Base-by-base conservation (phyloP, 2,113 vertebrate genomes). In the Myrmecobius fasciatus region DNA sequence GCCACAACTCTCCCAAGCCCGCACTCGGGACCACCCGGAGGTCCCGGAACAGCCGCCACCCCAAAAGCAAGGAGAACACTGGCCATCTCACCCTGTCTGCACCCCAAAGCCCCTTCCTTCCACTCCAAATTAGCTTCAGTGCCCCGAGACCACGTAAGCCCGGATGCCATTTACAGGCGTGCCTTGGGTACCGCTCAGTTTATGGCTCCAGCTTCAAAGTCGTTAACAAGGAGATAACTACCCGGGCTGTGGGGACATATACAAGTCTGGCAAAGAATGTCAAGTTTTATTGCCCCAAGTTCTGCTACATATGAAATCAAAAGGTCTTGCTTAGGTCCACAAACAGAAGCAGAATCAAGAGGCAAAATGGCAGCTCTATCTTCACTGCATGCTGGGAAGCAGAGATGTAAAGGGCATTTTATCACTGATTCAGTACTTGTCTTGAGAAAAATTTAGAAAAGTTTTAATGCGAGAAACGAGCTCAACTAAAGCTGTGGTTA, bases 241-340 rank as follows among this genome's bases (percentile, higher is more conserved):
- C 54, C 67, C 4, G 75, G 94, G 91, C 97, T 95, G 95, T 7
- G 96, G 97, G 97, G 97, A 97, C 90, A 93, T 90, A 94, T 93
- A 94, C 91, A 54, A 95, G 91, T 89, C 95, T 93, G 91, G 91
- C 75, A 94, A 97, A 96, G 95, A 98, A 97, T 97, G 97, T 96
- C 97, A 98, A 93, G 67, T 97, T 98, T 98, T 96, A 97, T 94
- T 91, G 49, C 93, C 91, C 92, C 53, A 92, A 95, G 94, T 88
- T 91, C 92, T 75, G 93, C 91, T 96, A 96, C 94, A 94, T 96
- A 97, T 54, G 90, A 97, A 97, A 97, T 94, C 28, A 75, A 97
- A 97, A 97, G 93, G 93, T 96, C 97, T 95, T 43, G 31, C 52
- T 52, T 91, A 94, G 94, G 83, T 83, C 47, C 89, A 90, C 28